Base-by-base conservation (phyloP, 2,888 invertebrate genomes). In the Amphimallon solstitiale region DNA sequence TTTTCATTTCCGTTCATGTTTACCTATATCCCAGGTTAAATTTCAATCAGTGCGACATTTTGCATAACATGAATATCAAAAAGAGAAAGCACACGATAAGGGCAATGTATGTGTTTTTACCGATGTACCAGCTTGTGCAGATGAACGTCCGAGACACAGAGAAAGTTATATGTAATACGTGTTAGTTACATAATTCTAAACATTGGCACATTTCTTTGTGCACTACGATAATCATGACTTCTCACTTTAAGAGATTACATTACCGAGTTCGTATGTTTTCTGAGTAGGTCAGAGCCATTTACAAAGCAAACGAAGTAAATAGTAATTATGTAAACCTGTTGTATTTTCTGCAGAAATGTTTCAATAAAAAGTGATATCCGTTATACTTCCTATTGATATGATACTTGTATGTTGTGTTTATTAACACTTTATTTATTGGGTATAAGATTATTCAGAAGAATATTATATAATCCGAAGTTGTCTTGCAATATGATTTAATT, bases 111-210 rank as follows among this genome's bases (percentile, higher is more conserved):
- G 43, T 43, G 40, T 59, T 59, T 59, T 59, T 43, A 43, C 29
- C 43, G 34, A 15, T 43, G 17, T 59, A 43, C n/a, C n/a, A 59
- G 29, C 14, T 3, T 9, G 6, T 17, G 43, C 29, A 43, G 5
- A 29, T 29, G 15, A 43, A 59, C 56, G 43, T 59, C 56, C 56
- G 56, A 59, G 56, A 29, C 29, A 59, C 43, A 43, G 56, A 59
- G 56, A 59, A 59, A 59, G 56, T 59, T 56, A 54, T n/a, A n/a
- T n/a, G 23, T 5, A 29, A 29, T 29, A 5, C 14, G 7, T 49
- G 5, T n/a, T 7, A 14, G 14, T 59, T 59, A 59, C 38, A 14
- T 59, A 59, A 59, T 15, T 17, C 12, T 54, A 54, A 54, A 54
- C 54, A 54, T 56, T 40, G 34, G n/a, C 29, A 59, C 37, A 40